Percentiles rank a stretch among this genome's conserved stretches.
These are phyloP conservation scores for Hirudinaria manillensis DNA, from an alignment of 2,888 invertebrate species.

Conservation along the genomic window DNA sequence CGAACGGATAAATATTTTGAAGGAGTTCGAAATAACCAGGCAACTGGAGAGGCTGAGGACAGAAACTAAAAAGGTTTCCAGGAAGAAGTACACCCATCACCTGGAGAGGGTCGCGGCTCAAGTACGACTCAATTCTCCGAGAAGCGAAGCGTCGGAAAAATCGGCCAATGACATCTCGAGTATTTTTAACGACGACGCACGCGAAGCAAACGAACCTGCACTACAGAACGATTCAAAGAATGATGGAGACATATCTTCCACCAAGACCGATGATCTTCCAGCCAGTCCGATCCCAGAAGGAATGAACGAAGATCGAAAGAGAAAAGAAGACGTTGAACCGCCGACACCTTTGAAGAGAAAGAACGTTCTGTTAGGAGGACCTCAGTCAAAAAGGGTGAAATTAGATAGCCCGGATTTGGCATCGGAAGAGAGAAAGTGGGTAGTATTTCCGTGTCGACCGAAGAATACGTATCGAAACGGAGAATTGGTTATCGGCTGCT, in stretches of 20 bases:
- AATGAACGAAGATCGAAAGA: not conserved
- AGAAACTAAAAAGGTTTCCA: constrained; percentile 13
- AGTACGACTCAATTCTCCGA: not conserved
- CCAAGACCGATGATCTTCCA: not conserved
- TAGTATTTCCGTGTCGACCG: not conserved
- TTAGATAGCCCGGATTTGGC: not conserved
- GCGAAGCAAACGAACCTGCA: too few species aligned
- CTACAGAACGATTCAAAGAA: not conserved
- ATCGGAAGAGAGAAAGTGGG: not conserved
- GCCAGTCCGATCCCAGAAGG: not conserved
- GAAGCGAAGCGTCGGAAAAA: not conserved
- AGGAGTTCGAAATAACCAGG: constrained; percentile 28
- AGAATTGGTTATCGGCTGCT: not conserved
- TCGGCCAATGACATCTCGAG: constrained; percentile 19
- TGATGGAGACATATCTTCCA: not conserved
- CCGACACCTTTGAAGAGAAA: not conserved
- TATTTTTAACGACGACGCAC: not conserved
- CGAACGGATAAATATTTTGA: constrained; percentile 11
- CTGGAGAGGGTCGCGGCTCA: not conserved
- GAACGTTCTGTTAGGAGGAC: not conserved
- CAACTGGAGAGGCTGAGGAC: constrained; percentile 24
- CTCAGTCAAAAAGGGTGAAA: constrained; percentile 3
- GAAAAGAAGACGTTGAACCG: too few species aligned
- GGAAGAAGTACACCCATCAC: not conserved
- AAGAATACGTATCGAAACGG: not conserved